Conservation (phyloP, 2,797 vertebrate species). For the Spheniscus humboldti region DNA sequence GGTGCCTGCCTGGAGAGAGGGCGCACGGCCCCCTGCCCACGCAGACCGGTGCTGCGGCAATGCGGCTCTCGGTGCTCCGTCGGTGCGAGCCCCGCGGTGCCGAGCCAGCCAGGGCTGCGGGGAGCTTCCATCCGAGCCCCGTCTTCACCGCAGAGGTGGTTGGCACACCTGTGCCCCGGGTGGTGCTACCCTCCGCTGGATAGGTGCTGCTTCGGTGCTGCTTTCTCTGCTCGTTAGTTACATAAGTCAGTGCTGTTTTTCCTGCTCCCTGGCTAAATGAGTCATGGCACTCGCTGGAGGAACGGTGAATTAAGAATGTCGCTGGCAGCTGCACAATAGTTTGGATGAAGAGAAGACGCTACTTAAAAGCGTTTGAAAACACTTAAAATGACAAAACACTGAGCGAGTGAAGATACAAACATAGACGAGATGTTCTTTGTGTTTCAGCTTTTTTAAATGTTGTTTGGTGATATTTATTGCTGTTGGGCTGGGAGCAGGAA, state of each 20-base stretch:
- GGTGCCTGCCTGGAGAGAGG: neutral
- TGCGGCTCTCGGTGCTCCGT: neutral
- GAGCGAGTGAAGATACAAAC: neutral
- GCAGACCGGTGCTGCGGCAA: accelerated
- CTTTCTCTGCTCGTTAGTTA: accelerated
- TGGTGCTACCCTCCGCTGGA: accelerated
- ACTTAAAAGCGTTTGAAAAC: slow-evolving; percentile 40
- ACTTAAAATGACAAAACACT: slow-evolving; percentile 51
- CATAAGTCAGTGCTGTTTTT: neutral
- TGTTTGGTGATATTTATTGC: neutral
- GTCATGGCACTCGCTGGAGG: neutral
- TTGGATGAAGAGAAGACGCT: slow-evolving; percentile 44
- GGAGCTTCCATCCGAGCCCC: neutral
- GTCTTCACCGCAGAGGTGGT: accelerated
- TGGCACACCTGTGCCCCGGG: accelerated
- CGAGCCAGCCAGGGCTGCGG: accelerated
- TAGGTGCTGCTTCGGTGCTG: neutral
- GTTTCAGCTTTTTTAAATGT: neutral
- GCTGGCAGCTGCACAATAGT: slow-evolving; percentile 44
- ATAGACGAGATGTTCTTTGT: slow-evolving; percentile 43
- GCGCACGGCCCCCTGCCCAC: accelerated
- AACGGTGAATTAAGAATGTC: neutral
- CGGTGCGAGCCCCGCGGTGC: accelerated
- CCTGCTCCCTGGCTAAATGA: neutral
- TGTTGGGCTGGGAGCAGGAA: neutral